phyloP scores from a whole-genome alignment of 2,113 vertebrate species.

The Grallaria varia region DNA sequence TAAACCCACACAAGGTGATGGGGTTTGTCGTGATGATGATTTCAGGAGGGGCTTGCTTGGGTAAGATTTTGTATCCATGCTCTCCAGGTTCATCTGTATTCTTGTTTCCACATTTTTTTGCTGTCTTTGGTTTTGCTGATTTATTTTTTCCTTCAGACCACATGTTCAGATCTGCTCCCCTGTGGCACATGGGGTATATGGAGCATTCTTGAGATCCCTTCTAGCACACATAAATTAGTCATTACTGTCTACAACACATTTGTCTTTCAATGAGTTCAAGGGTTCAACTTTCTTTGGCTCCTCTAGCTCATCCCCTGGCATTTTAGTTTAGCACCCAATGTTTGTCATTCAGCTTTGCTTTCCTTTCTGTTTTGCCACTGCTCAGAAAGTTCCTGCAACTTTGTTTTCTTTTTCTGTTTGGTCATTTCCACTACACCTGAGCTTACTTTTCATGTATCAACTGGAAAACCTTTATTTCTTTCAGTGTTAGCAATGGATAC shows the following conservation, averaged over 20 bases:
- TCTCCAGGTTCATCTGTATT: accelerated
- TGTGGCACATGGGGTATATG: accelerated
- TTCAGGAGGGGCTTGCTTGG: background rate
- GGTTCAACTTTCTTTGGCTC: background rate
- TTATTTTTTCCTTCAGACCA: background rate
- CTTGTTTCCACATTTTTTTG: background rate
- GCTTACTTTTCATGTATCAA: background rate
- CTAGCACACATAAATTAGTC: background rate
- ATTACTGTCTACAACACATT: background rate
- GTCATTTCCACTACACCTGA: background rate
- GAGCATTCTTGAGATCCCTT: background rate
- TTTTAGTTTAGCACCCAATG: background rate
- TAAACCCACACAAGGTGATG: background rate
- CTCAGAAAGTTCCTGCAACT: background rate
- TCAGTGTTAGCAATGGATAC: background rate
- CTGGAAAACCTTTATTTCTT: background rate
- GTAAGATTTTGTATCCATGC: background rate
- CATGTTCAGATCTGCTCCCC: background rate
- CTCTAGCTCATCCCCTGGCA: background rate
- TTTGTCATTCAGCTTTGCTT: background rate
- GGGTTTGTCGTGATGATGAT: background rate
- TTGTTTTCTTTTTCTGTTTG: background rate
- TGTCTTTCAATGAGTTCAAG: background rate
- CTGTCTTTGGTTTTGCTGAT: background rate
- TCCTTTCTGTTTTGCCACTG: background rate